Evolutionary conservation across 2,797 vertebrate species (phyloP).

Genomic region (Hylomyscus alleni): DNA sequence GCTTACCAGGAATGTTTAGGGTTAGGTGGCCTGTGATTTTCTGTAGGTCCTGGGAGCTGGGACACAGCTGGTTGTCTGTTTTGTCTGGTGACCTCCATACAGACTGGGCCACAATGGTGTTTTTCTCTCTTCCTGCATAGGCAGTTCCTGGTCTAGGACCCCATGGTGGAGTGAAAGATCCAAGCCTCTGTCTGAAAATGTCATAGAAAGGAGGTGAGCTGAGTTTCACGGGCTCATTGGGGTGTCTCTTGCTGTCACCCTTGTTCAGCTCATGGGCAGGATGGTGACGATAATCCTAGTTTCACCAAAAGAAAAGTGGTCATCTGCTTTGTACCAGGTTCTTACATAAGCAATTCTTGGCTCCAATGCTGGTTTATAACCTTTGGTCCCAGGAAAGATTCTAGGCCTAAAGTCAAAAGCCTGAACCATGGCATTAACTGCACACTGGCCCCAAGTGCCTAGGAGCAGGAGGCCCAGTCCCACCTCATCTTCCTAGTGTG

Average conservation of each 20-base stretch:
- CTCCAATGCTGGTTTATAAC: neutral
- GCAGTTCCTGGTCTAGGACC: neutral
- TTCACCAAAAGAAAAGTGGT: neutral
- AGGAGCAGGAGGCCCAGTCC: neutral
- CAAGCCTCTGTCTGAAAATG: constrained; percentile 41
- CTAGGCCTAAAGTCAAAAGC: neutral
- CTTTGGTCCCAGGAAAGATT: neutral
- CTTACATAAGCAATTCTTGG: neutral
- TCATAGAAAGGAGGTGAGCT: neutral
- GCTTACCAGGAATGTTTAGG: neutral
- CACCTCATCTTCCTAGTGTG: neutral
- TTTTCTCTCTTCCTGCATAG: neutral
- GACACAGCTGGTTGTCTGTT: neutral
- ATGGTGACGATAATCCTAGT: neutral
- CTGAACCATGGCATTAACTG: neutral
- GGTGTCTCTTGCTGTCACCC: neutral
- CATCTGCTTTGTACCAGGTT: neutral
- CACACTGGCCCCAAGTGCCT: neutral
- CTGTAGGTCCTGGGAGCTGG: neutral
- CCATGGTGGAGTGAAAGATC: neutral
- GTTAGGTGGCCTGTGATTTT: neutral
- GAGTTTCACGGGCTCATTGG: neutral
- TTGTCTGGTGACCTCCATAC: neutral
- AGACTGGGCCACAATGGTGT: neutral
- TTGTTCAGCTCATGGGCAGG: neutral